Percentiles rank a stretch among this genome's conserved stretches.
These are phyloP conservation scores for Laupala kohalensis DNA, from an alignment of 1,140 invertebrate species.

Conservation along the genomic window DNA sequence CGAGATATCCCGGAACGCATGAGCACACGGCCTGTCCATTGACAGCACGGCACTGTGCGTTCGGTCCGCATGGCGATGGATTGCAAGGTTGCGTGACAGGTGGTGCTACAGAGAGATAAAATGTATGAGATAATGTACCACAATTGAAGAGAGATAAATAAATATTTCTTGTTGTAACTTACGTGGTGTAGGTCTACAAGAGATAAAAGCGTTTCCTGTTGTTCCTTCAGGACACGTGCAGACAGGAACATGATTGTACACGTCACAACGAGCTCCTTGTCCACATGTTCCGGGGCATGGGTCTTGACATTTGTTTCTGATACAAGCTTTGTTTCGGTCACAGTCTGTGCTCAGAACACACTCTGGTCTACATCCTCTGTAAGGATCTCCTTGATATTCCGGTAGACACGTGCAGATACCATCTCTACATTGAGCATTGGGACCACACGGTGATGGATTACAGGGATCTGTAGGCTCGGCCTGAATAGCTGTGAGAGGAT, in stretches of 20 bases:
- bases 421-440: constrained; percentile 47
- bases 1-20: constrained; percentile 32
- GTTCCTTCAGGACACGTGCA: constrained; percentile 30
- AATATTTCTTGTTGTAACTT: neutral
- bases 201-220: neutral
- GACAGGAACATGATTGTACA: constrained; percentile 49
- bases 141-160: neutral
- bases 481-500: neutral
- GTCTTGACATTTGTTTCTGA: constrained; percentile 45
- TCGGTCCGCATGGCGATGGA: constrained; percentile 27
- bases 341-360: constrained; percentile 44
- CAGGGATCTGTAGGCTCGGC: constrained; percentile 42
- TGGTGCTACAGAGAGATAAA: neutral
- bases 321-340: constrained; percentile 36
- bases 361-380: constrained; percentile 38
- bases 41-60: constrained; percentile 31
- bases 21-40: constrained; percentile 33
- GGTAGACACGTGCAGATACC: constrained; percentile 34
- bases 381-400: constrained; percentile 42
- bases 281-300: constrained; percentile 50
- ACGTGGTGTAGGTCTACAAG: neutral
- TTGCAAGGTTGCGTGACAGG: constrained; percentile 30
- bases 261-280: constrained; percentile 41
- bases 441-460: constrained; percentile 56
- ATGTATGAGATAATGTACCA: neutral